phyloP scores from a whole-genome alignment of 2,888 invertebrate species.

The Druceiella hillmani region DNA sequence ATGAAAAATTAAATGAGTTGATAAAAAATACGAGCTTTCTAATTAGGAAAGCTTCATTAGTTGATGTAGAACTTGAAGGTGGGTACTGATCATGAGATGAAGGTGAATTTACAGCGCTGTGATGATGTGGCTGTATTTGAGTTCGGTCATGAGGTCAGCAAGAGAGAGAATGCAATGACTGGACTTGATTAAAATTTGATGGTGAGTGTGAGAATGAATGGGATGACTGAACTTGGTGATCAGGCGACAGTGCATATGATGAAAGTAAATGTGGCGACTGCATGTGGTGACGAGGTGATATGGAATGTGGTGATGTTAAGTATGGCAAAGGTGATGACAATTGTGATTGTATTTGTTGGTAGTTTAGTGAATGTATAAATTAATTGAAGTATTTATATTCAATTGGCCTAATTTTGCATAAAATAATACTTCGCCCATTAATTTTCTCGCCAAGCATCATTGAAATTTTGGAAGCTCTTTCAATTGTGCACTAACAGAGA shows the following conservation, averaged over 20 bases:
- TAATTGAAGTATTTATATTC: neutral
- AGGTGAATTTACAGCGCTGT: too few relatives aligned
- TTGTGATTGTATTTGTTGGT: neutral
- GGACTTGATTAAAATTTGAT: neutral
- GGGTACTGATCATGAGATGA: too few relatives aligned
- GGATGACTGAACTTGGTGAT: too few relatives aligned
- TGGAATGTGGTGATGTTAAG: neutral
- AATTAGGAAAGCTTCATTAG: neutral
- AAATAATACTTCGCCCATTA: neutral
- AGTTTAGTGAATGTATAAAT: neutral
- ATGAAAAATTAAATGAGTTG: too few relatives aligned
- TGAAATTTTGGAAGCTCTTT: neutral
- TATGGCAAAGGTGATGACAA: neutral
- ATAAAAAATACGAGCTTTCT: too few relatives aligned
- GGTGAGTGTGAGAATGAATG: slow-evolving; percentile 1
- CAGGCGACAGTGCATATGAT: too few relatives aligned
- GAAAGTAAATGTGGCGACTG: neutral
- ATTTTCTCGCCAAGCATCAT: neutral
- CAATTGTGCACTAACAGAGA: too few relatives aligned
- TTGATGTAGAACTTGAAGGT: too few relatives aligned
- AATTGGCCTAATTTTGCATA: slow-evolving; percentile 1
- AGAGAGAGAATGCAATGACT: neutral
- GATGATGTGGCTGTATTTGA: too few relatives aligned
- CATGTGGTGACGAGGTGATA: neutral
- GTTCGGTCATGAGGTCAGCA: neutral